A percentile compares a stretch with the other conserved stretches of the same genome.
These are phyloP conservation scores for Ceraclea dissimilis DNA, from an alignment of 2,888 invertebrate species.

Conservation along the genomic window DNA sequence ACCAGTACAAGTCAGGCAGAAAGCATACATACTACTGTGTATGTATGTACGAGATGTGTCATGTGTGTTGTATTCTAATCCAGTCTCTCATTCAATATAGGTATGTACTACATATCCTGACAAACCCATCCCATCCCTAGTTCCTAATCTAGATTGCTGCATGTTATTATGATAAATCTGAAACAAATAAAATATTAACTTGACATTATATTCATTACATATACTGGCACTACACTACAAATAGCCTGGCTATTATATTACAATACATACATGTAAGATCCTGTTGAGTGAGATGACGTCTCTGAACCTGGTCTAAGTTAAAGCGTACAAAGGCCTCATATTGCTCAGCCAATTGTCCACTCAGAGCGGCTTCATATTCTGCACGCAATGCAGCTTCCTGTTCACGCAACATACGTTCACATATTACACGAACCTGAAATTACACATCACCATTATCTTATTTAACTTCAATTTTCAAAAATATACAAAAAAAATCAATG, in stretches of 20 bases:
- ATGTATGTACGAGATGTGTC: no score
- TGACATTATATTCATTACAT: not conserved
- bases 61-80: no score
- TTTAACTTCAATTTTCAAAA: not conserved
- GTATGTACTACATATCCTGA: not conserved
- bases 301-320: conserved; percentile 94
- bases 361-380: conserved; percentile 91
- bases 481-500: not conserved
- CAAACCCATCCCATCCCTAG: not conserved
- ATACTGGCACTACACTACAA: not conserved
- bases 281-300: conserved; percentile 42
- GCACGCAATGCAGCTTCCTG: conserved; percentile 89
- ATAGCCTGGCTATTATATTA: not conserved
- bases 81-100: no score
- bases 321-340: conserved; percentile 99
- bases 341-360: conserved; percentile 92
- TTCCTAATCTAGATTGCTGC: conserved; percentile 6
- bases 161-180: conserved; percentile 26
- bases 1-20: no score
- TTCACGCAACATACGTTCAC: conserved; percentile 94
- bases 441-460: conserved; percentile 18
- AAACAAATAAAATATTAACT: conserved; percentile 14
- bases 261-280: conserved; percentile 21
- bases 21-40: no score
- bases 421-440: conserved; percentile 84